These are phyloP conservation scores for Notiomystis cincta DNA, from an alignment of 2,113 vertebrate genomes.

Conservation along the genomic window DNA sequence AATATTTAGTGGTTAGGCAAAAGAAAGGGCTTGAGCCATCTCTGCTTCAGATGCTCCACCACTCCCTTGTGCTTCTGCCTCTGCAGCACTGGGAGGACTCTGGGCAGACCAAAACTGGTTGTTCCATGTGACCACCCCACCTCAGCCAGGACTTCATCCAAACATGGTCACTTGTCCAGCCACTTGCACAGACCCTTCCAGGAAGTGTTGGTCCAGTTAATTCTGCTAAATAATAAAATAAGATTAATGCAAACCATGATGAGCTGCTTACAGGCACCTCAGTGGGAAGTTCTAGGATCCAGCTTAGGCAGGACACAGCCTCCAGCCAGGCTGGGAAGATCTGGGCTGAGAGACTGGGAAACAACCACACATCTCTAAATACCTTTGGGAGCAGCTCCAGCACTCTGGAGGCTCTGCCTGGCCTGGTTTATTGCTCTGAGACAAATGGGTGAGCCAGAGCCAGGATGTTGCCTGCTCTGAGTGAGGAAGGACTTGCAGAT, in stretches of 20 bases:
- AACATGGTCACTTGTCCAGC: background rate
- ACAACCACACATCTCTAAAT: background rate
- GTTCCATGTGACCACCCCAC: background rate
- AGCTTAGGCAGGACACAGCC: background rate
- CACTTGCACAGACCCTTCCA: background rate
- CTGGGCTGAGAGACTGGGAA: background rate
- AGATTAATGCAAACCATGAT: background rate
- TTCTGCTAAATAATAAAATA: background rate
- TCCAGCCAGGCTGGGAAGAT: background rate
- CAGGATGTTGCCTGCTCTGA: accelerated
- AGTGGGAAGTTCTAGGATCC: background rate
- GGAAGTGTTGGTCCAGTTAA: background rate
- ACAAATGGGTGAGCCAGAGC: background rate
- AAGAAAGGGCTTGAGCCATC: background rate
- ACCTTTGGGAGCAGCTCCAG: background rate
- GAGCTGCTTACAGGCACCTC: background rate
- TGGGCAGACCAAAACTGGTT: background rate
- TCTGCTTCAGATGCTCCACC: background rate
- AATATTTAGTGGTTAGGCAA: background rate
- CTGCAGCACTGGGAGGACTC: background rate
- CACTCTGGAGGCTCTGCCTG: background rate
- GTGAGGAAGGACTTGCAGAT: background rate
- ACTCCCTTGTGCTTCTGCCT: background rate
- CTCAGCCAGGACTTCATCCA: background rate
- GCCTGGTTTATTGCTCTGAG: background rate